Evolutionary conservation across 2,888 invertebrate species (phyloP).

Genomic region (Orthosia cruda): DNA sequence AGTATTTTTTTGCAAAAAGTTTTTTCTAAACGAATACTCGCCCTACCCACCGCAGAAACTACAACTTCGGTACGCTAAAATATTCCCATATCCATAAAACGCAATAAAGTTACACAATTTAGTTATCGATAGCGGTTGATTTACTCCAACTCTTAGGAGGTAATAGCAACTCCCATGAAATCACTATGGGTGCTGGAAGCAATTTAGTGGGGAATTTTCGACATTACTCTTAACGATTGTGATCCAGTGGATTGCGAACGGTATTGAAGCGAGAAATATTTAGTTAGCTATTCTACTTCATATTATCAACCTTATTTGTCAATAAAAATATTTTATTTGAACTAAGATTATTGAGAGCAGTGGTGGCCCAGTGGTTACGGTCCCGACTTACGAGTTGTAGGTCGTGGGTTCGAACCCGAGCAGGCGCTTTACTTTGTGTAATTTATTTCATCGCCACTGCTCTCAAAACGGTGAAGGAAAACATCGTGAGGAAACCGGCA

Average conservation of each 20-base stretch:
- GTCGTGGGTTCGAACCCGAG: too few relatives aligned
- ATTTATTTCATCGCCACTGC: too few relatives aligned
- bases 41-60: neutral
- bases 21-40: too few relatives aligned
- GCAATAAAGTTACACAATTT: constrained; percentile 41
- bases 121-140: constrained; percentile 57
- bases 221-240: constrained; percentile 29
- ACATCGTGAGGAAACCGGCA: too few relatives aligned
- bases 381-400: too few relatives aligned
- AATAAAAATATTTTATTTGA: too few relatives aligned
- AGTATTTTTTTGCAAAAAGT: too few relatives aligned
- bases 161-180: constrained; percentile 45
- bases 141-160: constrained; percentile 46
- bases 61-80: constrained; percentile 1
- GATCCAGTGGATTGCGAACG: constrained; percentile 19
- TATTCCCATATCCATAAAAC: constrained; percentile 27
- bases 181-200: constrained; percentile 41
- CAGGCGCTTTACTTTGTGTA: too few relatives aligned
- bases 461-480: too few relatives aligned
- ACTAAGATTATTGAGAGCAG: too few relatives aligned
- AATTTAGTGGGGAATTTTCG: constrained; percentile 52
- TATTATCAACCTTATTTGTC: neutral
- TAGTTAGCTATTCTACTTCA: neutral
- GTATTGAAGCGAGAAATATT: neutral
- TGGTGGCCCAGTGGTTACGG: too few relatives aligned